These are phyloP conservation scores for Lasioglossum baleicum DNA, from an alignment of 1,140 invertebrate species.

Conservation along the genomic window DNA sequence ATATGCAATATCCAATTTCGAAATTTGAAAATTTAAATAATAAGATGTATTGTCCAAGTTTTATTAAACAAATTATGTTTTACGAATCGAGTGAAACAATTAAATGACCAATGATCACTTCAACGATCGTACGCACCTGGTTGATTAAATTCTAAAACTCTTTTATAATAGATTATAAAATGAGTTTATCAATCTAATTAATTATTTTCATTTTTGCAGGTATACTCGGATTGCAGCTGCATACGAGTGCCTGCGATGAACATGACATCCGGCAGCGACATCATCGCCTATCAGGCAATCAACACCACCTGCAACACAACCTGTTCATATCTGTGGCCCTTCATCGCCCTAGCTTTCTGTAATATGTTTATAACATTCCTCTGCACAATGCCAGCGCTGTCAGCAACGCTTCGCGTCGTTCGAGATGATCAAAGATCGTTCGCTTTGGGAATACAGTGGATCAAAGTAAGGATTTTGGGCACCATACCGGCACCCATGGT, in stretches of 20 bases:
- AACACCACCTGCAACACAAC: conserved; percentile 83
- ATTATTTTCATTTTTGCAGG: conserved; percentile 55
- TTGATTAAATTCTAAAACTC: too few relatives aligned
- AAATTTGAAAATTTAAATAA: too few relatives aligned
- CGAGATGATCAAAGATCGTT: conserved; percentile 90
- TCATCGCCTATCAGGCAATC: conserved; percentile 80
- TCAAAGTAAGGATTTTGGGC: conserved; percentile 88
- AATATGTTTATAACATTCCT: conserved; percentile 89
- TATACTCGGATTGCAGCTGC: conserved; percentile 83
- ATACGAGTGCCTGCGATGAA: conserved; percentile 62
- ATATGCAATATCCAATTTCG: too few relatives aligned
- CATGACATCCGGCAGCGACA: conserved; percentile 55
- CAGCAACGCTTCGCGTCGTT: conserved; percentile 89
- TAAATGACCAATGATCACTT: too few relatives aligned
- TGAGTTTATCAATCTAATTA: neutral
- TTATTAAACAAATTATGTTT: too few relatives aligned
- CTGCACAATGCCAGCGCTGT: conserved; percentile 88
- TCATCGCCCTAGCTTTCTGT: conserved; percentile 85
- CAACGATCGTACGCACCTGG: too few relatives aligned
- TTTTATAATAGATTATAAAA: too few relatives aligned
- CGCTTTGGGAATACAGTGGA: conserved; percentile 93
- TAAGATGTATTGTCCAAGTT: too few relatives aligned
- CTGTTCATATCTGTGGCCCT: conserved; percentile 85
- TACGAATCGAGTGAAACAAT: too few relatives aligned
- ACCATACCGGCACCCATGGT: conserved; percentile 93